Conservation (phyloP, 1,140 invertebrate species). For the Bombus sylvicola region DNA sequence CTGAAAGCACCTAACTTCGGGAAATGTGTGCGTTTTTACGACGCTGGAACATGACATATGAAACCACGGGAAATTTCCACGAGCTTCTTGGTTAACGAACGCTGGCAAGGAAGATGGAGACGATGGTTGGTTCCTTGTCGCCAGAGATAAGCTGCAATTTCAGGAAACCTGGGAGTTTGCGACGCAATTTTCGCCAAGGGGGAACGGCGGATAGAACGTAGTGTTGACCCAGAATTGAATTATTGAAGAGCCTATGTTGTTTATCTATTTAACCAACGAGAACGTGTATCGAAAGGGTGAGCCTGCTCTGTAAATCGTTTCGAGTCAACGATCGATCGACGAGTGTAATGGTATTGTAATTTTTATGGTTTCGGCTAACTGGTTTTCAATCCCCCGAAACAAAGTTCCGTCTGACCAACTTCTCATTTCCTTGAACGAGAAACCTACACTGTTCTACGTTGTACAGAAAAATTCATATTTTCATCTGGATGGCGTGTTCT, state of each 20-base stretch:
- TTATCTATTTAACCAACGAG: not conserved
- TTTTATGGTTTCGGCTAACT: not conserved
- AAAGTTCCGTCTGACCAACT: not conserved
- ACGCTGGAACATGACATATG: slow-evolving; percentile 3
- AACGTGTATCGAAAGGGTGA: too few relatives aligned
- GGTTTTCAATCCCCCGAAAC: not conserved
- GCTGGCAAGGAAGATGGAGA: slow-evolving; percentile 19
- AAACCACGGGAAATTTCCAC: slow-evolving; percentile 24
- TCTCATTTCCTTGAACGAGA: not conserved
- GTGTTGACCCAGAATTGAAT: not conserved
- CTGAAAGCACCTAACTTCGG: not conserved
- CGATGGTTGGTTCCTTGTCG: slow-evolving; percentile 6
- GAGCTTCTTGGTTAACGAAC: slow-evolving; percentile 19
- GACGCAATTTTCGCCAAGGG: slow-evolving; percentile 6
- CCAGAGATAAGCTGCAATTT: slow-evolving; percentile 25
- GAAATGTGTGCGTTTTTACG: slow-evolving; percentile 23
- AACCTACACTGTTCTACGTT: not conserved
- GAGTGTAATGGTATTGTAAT: too few relatives aligned
- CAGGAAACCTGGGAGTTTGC: not conserved
- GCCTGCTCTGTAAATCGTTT: too few relatives aligned
- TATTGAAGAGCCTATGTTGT: not conserved
- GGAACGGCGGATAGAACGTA: not conserved
- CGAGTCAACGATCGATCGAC: not conserved
- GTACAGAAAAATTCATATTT: not conserved
- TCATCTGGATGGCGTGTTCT: not conserved